Percentiles rank a stretch among this genome's conserved stretches.
Conservation (phyloP, 2,797 vertebrate species). For the Potorous gilbertii region DNA sequence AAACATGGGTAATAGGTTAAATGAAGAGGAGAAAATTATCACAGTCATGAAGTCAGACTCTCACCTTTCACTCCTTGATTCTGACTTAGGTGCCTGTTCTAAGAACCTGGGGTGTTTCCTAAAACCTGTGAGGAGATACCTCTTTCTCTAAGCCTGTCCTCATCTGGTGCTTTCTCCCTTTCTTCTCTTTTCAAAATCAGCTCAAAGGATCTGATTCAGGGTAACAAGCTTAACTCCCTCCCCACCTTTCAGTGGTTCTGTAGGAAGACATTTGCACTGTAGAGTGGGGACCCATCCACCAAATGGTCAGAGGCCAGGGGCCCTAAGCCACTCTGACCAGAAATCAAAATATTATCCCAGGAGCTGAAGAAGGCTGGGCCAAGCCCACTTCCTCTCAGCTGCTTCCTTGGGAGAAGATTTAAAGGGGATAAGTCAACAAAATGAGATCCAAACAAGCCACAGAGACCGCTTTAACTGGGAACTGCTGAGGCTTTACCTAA, state of each 20-base stretch:
- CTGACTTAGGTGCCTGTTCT: background rate
- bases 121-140: background rate
- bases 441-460: slow-evolving; percentile 63
- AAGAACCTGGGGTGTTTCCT: background rate
- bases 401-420: slow-evolving; percentile 77
- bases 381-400: slow-evolving; percentile 71
- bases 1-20: slow-evolving; percentile 6
- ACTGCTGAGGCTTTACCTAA: slow-evolving; percentile 29
- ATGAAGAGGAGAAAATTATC: slow-evolving; percentile 2
- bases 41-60: background rate
- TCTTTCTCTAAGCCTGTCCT: slow-evolving; percentile 18
- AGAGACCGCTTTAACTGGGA: slow-evolving; percentile 72
- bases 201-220: slow-evolving; percentile 9
- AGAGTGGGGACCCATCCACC: background rate
- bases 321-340: slow-evolving; percentile 68
- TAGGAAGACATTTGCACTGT: background rate
- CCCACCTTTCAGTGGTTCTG: background rate
- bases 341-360: slow-evolving; percentile 77
- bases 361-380: slow-evolving; percentile 68
- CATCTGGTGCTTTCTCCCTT: slow-evolving; percentile 29
- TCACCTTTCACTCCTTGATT: background rate
- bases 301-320: slow-evolving; percentile 67
- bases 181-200: slow-evolving; percentile 39
- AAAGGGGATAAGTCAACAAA: slow-evolving; percentile 81
- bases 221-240: background rate